Evolutionary conservation across 2,113 vertebrate species (phyloP), one percentile per base, ranked within the genome.

Genomic region (Melanocharis versteri): DNA sequence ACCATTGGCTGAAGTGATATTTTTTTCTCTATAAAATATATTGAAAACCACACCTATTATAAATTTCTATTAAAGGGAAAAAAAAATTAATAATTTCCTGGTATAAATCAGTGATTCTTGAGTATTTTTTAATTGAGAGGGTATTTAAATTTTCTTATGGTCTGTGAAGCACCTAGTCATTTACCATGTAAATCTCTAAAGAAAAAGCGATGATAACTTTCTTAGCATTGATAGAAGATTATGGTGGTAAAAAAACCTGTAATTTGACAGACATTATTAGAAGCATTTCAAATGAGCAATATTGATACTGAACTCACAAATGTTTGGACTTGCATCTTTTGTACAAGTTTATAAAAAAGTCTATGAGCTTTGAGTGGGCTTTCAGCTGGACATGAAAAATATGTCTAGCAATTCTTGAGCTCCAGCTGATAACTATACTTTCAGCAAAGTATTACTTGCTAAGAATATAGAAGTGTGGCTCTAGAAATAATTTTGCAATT

Each of bases 341-440:
- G 13, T 6, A 24, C 4, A 39, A 30, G 1, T 56, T 84, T 60
- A 14, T 31, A 35, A 27, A 2, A 33, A 66, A 44, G 1, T 72
- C 50, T 30, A 5, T 51, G 39, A 42, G 7, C 42, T 80, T 80
- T 57, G 18, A 44, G 18, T 9, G 37, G 14, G 3, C 6, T 62
- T 91, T 87, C 28, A 76, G 11, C 7, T 26, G 10, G 23, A 39
- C 16, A 10, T 42, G 26, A 72, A 64, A 80, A 40, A 45, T 11
- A 54, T 10, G 48, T 60, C 1, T 31, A 81, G 30, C 14, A 60
- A 11, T 54, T 90, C 33, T 72, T 65, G 24, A 87, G 33, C 33
- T 87, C 26, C 39, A 76, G 0, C 1, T 50, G 56, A 26, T 10
- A 72, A 2, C 1, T n/a, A 3, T 37, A 47, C 2, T 69, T 73